Percentiles rank a stretch among this genome's conserved stretches.
These are phyloP conservation scores for Metaphire vulgaris DNA, from an alignment of 1,140 invertebrate genomes.

Conservation along the genomic window DNA sequence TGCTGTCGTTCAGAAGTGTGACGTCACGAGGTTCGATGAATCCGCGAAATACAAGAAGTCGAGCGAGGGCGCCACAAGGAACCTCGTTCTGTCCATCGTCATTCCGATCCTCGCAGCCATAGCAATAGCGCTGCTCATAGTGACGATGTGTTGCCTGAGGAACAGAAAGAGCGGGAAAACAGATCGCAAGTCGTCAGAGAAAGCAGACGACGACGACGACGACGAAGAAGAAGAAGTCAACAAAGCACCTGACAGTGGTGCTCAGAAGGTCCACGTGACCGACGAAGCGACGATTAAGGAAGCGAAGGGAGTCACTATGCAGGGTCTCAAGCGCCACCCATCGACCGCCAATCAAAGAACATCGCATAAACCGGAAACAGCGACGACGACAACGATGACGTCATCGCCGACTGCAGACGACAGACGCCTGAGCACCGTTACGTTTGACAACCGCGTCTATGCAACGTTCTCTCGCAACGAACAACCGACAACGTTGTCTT, in stretches of 20 bases:
- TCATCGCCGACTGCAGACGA: neutral
- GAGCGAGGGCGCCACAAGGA: too few species aligned
- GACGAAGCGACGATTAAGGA: too few species aligned
- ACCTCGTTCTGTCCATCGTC: too few species aligned
- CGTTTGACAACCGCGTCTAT: neutral
- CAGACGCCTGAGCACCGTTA: neutral
- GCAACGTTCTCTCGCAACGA: neutral
- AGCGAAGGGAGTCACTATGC: too few species aligned
- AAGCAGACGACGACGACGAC: too few species aligned
- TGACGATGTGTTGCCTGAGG: neutral
- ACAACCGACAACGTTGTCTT: neutral
- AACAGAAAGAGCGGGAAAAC: neutral
- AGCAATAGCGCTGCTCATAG: neutral
- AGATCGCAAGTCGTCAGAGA: too few species aligned
- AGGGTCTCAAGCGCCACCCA: neutral
- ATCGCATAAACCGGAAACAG: too few species aligned
- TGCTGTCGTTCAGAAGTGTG: too few species aligned
- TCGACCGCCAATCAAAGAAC: neutral
- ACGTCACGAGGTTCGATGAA: too few species aligned
- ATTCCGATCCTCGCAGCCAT: neutral
- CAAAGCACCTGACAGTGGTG: neutral
- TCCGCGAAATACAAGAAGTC: too few species aligned
- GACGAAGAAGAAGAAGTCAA: too few species aligned
- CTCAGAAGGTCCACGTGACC: neutral
- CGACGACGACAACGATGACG: too few species aligned